Percentiles rank a stretch among this genome's conserved stretches.
These are phyloP conservation scores for Anolis carolinensis DNA, from an alignment of 2,113 vertebrate genomes.

Conservation along the genomic window DNA sequence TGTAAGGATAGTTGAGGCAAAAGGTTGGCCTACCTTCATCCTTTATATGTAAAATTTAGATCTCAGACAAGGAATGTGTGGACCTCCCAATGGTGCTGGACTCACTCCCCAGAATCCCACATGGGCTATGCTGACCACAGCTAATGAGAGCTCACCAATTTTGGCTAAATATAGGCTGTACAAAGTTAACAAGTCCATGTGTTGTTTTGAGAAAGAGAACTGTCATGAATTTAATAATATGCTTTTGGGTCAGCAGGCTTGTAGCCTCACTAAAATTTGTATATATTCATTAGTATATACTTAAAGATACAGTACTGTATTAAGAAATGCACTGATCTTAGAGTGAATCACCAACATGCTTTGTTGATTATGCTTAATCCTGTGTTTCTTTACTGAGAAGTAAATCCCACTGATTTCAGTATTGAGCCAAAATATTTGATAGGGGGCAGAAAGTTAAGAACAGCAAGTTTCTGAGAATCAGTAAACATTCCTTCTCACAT, in stretches of 20 bases:
- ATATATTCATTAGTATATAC: too few species aligned
- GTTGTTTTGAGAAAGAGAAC: neutral
- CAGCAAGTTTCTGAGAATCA: neutral
- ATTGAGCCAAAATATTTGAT: neutral
- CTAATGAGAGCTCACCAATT: neutral
- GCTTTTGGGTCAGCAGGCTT: neutral
- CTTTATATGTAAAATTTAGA: neutral
- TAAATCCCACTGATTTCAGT: neutral
- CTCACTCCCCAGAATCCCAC: neutral
- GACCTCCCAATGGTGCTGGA: neutral
- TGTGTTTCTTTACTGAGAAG: neutral
- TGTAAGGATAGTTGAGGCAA: neutral
- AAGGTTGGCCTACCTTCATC: neutral
- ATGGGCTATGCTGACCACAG: neutral
- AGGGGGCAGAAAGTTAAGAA: too few species aligned
- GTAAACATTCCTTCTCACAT: neutral
- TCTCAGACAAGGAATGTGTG: neutral
- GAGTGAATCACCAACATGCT: neutral
- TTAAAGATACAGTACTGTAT: too few species aligned
- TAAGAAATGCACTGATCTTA: neutral
- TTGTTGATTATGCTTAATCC: neutral
- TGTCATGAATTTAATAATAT: neutral
- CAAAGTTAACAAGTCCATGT: neutral
- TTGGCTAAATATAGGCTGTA: too few species aligned
- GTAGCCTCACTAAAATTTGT: too few species aligned